Evolutionary conservation across 2,888 invertebrate genomes (phyloP), one percentile per base, ranked within the genome.

Genomic region (Tiliacea aurago): DNA sequence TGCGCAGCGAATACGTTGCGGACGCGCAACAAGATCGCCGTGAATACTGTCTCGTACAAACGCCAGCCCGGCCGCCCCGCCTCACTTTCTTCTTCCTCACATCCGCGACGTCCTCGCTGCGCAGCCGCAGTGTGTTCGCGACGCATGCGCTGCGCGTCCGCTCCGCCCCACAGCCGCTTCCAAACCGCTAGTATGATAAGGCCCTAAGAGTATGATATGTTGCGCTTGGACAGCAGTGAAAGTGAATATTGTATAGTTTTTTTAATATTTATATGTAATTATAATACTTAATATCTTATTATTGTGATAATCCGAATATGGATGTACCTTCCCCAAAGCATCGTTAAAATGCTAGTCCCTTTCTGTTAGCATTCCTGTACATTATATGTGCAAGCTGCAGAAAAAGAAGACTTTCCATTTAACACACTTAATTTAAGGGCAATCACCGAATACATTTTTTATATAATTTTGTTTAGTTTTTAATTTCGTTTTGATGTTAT

Each of bases 261-360:
- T 23, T 13, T 5, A 4, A 13, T 23, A 23, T 53, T 13, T 23
- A 53, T 47, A 47, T 51, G 23, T 56, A 43, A 59, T 20, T 11
- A 33, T 43, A 15, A 33, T 64, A 76, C 28, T 73, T 61, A 63
- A 28, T 70, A 43, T 43, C 47, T 68, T 69, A 23, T 47, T 43
- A 65, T 62, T 65, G 76, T 76, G 69, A 81, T 79, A 78, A 55
- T 55, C 20, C 11, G 28, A 18, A 15, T 59, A 47, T 58, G 55
- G 55, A 33, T 72, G 51, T 66, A 71, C 78, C 80, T 86, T 72
- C 75, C 78, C 64, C 68, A 63, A 73, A 33, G 51, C 53, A 65
- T 37, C 5, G 58, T 74, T 69, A 84, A 28, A 28, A 66, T 76
- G 78, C 85, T 86, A 77, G 73, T 82, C 76, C 80, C 51, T 67